These are phyloP conservation scores for Sebastes itinus DNA, from an alignment of 2,797 vertebrate species.

Conservation along the genomic window DNA sequence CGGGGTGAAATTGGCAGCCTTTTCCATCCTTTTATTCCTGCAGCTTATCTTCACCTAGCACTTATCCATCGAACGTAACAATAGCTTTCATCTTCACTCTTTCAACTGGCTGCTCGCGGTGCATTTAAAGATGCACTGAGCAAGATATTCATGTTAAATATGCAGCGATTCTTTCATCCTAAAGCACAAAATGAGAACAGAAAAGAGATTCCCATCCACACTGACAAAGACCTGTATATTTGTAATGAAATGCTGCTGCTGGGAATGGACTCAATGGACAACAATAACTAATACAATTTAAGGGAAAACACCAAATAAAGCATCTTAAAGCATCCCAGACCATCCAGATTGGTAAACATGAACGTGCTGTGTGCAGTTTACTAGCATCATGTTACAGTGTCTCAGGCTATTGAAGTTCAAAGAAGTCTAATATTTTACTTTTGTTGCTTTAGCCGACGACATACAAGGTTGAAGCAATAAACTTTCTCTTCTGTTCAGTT, in stretches of 20 bases:
- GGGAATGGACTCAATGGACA: neutral
- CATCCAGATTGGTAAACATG: neutral
- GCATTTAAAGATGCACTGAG: neutral
- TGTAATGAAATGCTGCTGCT: neutral
- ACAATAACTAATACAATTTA: neutral
- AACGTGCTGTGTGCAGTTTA: neutral
- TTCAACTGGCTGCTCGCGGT: neutral
- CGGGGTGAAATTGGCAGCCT: neutral
- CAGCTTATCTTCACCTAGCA: slow-evolving; percentile 18
- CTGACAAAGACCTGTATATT: neutral
- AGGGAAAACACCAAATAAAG: neutral
- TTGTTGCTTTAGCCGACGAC: neutral
- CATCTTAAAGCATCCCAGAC: neutral
- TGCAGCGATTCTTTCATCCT: neutral
- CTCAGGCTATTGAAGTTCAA: neutral
- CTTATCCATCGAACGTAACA: neutral
- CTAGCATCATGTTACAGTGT: neutral
- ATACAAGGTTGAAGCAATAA: neutral
- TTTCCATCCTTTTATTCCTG: slow-evolving; percentile 9
- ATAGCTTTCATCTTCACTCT: neutral
- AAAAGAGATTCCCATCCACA: neutral
- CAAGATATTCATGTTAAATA: neutral
- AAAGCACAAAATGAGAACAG: neutral
- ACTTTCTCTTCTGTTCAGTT: neutral
- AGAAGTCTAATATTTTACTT: neutral